Evolutionary conservation across 2,888 invertebrate genomes (phyloP).

Genomic region (Entomobrya proxima): DNA sequence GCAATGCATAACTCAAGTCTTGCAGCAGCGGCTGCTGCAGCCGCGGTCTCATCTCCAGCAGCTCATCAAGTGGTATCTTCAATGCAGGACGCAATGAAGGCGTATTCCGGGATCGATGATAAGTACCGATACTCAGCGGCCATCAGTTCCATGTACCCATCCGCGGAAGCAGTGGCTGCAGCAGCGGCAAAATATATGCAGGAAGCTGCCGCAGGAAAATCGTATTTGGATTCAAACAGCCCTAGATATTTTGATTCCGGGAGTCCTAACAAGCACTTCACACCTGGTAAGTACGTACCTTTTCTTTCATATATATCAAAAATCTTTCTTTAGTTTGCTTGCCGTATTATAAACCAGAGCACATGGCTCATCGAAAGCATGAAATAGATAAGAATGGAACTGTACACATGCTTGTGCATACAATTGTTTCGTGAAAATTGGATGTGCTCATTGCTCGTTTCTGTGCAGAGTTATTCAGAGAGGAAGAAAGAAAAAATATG

Average conservation of each 20-base stretch:
- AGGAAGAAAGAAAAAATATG: conserved; percentile 4
- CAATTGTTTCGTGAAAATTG: conserved; percentile 55
- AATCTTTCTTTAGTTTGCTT: background rate
- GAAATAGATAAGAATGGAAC: background rate
- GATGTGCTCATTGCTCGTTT: conserved; percentile 21
- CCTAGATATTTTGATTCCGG: conserved; percentile 75
- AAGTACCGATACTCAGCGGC: conserved; percentile 75
- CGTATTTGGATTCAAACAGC: conserved; percentile 74
- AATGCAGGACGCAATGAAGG: conserved; percentile 76
- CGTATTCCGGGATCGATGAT: conserved; percentile 75
- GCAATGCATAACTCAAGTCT: conserved; percentile 74
- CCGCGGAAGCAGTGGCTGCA: conserved; percentile 73
- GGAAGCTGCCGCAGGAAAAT: conserved; percentile 73
- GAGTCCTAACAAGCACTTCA: conserved; percentile 75
- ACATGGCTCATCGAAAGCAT: background rate
- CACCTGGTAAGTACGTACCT: conserved; percentile 75
- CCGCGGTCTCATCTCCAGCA: conserved; percentile 72
- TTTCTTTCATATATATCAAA: conserved; percentile 28
- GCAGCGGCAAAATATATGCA: conserved; percentile 74
- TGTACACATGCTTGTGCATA: background rate
- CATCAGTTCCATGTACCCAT: conserved; percentile 74
- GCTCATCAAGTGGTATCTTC: conserved; percentile 74
- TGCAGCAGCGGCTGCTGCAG: conserved; percentile 75
- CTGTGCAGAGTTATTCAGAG: background rate
- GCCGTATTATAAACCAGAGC: background rate